Evolutionary conservation across 2,113 vertebrate species (phyloP).

Genomic region (Leucosticte australis): DNA sequence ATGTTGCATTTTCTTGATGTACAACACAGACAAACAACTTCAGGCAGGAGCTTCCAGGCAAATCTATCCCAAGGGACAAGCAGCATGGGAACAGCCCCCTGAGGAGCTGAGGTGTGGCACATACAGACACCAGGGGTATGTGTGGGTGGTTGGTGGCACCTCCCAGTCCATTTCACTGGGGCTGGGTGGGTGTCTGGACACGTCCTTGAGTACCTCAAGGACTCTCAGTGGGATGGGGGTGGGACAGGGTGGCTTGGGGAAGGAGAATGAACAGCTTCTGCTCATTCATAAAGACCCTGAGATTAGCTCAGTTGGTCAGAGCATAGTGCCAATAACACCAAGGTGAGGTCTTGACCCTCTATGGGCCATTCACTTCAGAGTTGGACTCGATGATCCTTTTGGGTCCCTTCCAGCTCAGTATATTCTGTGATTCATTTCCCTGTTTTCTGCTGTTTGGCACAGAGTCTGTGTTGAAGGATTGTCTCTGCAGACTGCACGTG

Average conservation of each 20-base stretch:
- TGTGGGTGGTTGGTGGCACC: not conserved
- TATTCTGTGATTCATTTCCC: not conserved
- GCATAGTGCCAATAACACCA: not conserved
- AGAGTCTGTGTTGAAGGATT: not conserved
- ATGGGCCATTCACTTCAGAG: not conserved
- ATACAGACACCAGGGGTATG: not conserved
- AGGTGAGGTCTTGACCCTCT: not conserved
- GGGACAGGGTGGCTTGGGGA: not conserved
- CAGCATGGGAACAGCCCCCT: not conserved
- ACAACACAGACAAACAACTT: not conserved
- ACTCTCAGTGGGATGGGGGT: accelerated
- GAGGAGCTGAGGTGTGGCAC: not conserved
- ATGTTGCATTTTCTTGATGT: not conserved
- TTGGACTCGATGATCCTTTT: accelerated
- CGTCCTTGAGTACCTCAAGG: accelerated
- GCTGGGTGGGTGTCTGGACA: not conserved
- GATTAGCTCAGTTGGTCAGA: not conserved
- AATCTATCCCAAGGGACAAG: not conserved
- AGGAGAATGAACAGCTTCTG: not conserved
- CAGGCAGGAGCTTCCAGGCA: not conserved
- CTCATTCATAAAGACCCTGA: not conserved
- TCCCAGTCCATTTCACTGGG: not conserved
- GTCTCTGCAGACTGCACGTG: not conserved
- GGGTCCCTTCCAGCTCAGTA: not conserved
- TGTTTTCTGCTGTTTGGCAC: not conserved